Evolutionary conservation across 2,797 vertebrate species (phyloP).

Genomic region (Syncerus caffer): DNA sequence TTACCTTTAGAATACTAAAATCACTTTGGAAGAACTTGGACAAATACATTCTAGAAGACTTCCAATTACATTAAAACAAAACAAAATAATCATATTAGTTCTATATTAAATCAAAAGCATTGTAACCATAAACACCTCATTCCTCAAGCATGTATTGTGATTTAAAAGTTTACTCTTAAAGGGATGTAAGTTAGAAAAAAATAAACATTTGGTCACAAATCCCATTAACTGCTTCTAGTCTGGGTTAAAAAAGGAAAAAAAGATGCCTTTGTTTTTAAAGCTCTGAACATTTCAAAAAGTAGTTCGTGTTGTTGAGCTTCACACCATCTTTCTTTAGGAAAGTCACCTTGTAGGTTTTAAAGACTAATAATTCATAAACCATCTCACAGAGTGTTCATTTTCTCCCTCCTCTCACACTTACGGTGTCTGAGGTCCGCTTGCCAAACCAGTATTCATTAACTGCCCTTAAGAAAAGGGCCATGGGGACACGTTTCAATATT

Average conservation of each 20-base stretch:
- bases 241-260: neutral
- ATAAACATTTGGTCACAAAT: neutral
- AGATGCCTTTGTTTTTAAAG: neutral
- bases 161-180: conserved; percentile 3
- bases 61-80: neutral
- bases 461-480: neutral
- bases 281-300: neutral
- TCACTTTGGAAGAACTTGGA: neutral
- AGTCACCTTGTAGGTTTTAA: neutral
- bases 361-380: neutral
- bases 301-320: neutral
- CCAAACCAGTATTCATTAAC: conserved; percentile 18
- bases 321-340: neutral
- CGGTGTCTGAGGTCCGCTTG: neutral
- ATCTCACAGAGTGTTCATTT: neutral
- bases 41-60: conserved; percentile 27
- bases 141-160: neutral
- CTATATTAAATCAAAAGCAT: conserved; percentile 28
- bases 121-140: neutral
- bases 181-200: neutral
- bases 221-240: neutral
- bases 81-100: neutral
- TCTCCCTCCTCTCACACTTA: neutral
- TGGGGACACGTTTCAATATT: neutral
- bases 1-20: neutral